Evolutionary conservation across 2,113 vertebrate species (phyloP).

Genomic region (Gadus chalcogrammus): DNA sequence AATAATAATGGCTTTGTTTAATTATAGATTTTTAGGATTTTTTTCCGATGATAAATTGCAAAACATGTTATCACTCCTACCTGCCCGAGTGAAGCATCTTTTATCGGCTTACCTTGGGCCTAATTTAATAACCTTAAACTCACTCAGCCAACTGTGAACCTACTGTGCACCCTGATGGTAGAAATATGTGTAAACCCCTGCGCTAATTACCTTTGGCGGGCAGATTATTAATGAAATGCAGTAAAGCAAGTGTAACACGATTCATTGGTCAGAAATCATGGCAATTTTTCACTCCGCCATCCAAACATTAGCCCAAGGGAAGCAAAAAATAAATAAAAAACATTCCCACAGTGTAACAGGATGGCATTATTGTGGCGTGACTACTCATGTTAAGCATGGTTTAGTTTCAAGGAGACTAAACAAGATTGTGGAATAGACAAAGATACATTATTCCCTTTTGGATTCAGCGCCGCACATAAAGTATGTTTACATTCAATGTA

Average conservation of each 20-base stretch:
- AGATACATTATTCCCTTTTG: slow-evolving; percentile 30
- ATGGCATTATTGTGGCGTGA: slow-evolving; percentile 39
- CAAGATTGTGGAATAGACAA: slow-evolving; percentile 52
- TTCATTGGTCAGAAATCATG: slow-evolving; percentile 60
- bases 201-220: slow-evolving; percentile 65
- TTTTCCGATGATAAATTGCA: slow-evolving; percentile 52
- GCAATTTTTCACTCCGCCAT: slow-evolving; percentile 60
- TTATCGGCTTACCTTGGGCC: slow-evolving; percentile 64
- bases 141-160: slow-evolving; percentile 66
- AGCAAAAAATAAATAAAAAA: slow-evolving; percentile 2
- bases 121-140: slow-evolving; percentile 68
- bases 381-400: slow-evolving; percentile 54
- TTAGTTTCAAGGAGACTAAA: slow-evolving; percentile 45
- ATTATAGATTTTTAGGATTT: slow-evolving; percentile 36
- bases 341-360: slow-evolving; percentile 30
- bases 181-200: slow-evolving; percentile 72
- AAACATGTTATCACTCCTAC: slow-evolving; percentile 49
- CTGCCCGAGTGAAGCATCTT: slow-evolving; percentile 62
- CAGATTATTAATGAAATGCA: slow-evolving; percentile 70
- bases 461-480: slow-evolving; percentile 22
- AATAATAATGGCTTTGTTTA: slow-evolving; percentile 26
- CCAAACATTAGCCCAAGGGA: slow-evolving; percentile 47
- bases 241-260: slow-evolving; percentile 63
- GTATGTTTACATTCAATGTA: slow-evolving; percentile 40
- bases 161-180: slow-evolving; percentile 67